Conservation (phyloP, 2,888 invertebrate species). For the Cistogaster globosa region DNA sequence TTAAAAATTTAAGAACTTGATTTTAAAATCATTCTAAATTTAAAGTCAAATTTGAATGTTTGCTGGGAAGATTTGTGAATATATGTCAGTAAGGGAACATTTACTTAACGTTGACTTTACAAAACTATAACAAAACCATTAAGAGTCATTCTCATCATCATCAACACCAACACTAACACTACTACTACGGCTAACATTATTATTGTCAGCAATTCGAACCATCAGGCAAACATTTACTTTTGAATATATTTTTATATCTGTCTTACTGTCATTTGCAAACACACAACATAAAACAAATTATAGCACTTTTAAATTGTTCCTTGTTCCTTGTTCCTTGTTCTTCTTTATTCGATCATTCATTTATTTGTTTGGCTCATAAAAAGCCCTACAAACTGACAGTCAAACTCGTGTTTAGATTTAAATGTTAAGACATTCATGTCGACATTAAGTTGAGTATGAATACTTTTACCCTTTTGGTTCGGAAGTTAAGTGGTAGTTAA, state of each 20-base stretch:
- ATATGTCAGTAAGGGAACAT: slow-evolving; percentile 19
- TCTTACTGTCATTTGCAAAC: slow-evolving; percentile 26
- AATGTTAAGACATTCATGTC: not conserved
- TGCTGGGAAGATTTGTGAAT: not conserved
- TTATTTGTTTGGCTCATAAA: slow-evolving; percentile 36
- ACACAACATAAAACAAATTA: slow-evolving; percentile 31
- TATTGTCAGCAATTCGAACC: slow-evolving; percentile 3
- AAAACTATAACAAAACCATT: slow-evolving; percentile 30
- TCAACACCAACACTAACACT: no score
- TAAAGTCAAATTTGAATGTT: not conserved
- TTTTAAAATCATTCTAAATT: no score
- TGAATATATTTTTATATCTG: not conserved
- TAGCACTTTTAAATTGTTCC: slow-evolving; percentile 40
- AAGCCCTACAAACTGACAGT: slow-evolving; percentile 11
- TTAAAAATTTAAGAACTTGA: no score
- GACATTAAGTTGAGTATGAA: slow-evolving; percentile 54
- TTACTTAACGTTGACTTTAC: slow-evolving; percentile 35
- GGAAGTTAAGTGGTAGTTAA: slow-evolving; percentile 60
- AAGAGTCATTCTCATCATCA: slow-evolving; percentile 15
- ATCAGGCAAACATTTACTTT: slow-evolving; percentile 22
- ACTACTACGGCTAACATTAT: not conserved
- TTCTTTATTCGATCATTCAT: slow-evolving; percentile 34
- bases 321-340: not conserved
- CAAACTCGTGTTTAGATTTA: not conserved
- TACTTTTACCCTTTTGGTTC: slow-evolving; percentile 44